These are phyloP conservation scores for Alectura lathami DNA, from an alignment of 2,113 vertebrate genomes.

Conservation along the genomic window DNA sequence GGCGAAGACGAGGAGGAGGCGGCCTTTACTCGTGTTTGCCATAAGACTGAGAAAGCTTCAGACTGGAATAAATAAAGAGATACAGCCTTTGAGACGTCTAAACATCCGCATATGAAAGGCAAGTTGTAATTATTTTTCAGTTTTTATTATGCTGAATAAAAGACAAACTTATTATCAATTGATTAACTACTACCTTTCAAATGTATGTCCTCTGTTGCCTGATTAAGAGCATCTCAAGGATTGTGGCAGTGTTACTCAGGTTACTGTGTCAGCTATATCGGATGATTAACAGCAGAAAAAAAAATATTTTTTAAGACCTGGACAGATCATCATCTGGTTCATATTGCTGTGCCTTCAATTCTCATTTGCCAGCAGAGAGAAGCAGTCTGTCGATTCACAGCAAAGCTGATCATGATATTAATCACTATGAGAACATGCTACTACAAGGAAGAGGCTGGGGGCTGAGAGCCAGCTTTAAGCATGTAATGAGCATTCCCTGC, in stretches of 20 bases:
- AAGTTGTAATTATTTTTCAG: neutral
- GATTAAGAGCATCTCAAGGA: neutral
- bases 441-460: neutral
- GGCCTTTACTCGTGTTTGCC: neutral
- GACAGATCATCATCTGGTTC: neutral
- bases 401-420: neutral
- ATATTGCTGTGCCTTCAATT: neutral
- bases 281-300: neutral
- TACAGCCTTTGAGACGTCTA: neutral
- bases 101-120: neutral
- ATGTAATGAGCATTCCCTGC: neutral
- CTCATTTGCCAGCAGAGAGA: neutral
- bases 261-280: neutral
- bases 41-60: fast-evolving
- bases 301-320: neutral
- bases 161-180: neutral
- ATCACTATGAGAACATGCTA: neutral
- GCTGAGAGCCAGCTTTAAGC: neutral
- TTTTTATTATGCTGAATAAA: neutral
- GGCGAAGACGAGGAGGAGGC: neutral
- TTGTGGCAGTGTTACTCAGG: neutral
- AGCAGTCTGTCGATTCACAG: neutral
- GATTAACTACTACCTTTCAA: neutral
- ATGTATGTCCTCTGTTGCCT: neutral
- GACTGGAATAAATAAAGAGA: neutral